Evolutionary conservation across 2,797 vertebrate genomes (phyloP).

Genomic region (Bryconaethiops microstoma): DNA sequence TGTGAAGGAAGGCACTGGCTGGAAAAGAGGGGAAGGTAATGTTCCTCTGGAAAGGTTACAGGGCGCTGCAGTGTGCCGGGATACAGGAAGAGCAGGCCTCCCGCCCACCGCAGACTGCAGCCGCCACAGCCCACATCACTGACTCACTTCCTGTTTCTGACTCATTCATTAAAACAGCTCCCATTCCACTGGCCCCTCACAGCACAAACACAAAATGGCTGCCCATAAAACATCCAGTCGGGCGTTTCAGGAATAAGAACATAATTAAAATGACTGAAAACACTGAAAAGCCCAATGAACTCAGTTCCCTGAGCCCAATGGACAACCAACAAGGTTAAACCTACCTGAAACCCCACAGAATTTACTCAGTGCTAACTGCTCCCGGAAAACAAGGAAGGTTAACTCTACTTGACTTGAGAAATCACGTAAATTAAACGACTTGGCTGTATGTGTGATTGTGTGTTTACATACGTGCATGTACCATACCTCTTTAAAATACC

Average conservation of each 20-base stretch:
- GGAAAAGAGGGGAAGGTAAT: slow-evolving; percentile 25
- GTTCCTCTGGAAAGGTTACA: slow-evolving; percentile 45
- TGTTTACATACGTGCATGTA: too few species aligned
- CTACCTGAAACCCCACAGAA: too few species aligned
- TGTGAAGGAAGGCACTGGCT: slow-evolving; percentile 15
- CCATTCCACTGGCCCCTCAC: slow-evolving; percentile 65
- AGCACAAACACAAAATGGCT: slow-evolving; percentile 70
- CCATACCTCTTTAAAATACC: slow-evolving; percentile 4
- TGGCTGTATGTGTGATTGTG: not conserved
- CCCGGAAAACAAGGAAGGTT: not conserved
- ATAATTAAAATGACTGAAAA: slow-evolving; percentile 29
- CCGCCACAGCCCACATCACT: slow-evolving; percentile 64
- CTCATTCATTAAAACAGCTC: slow-evolving; percentile 78
- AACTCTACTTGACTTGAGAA: too few species aligned
- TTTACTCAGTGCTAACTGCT: not conserved
- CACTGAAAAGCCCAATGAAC: slow-evolving; percentile 1
- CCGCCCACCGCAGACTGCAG: slow-evolving; percentile 36
- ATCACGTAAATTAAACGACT: too few species aligned
- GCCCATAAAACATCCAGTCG: slow-evolving; percentile 50
- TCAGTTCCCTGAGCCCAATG: too few species aligned
- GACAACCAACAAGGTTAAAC: not conserved
- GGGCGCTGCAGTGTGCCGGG: slow-evolving; percentile 41
- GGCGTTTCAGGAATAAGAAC: slow-evolving; percentile 33
- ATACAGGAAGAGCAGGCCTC: slow-evolving; percentile 57
- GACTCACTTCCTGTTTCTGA: slow-evolving; percentile 81